These are phyloP conservation scores for Gryllus bimaculatus DNA, from an alignment of 1,140 invertebrate genomes.

Conservation along the genomic window DNA sequence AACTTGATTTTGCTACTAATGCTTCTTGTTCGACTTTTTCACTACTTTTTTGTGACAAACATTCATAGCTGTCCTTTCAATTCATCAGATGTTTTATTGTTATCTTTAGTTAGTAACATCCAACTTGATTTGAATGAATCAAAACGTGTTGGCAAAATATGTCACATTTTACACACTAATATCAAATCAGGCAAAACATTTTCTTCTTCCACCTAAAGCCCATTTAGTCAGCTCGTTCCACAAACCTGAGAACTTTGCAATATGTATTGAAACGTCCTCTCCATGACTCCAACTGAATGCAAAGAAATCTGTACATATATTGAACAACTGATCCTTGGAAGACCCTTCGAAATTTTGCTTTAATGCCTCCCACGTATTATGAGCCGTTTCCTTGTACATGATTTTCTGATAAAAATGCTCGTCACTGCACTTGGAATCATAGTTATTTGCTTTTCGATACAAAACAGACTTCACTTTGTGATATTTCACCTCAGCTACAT, in stretches of 20 bases:
- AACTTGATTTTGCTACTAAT: constrained; percentile 22
- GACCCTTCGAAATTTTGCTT: constrained; percentile 27
- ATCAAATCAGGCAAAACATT: constrained; percentile 25
- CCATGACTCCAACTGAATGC: constrained; percentile 27
- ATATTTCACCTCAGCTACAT: too few species aligned
- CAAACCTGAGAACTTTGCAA: constrained; percentile 29
- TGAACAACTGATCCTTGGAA: constrained; percentile 29
- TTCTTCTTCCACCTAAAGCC: constrained; percentile 24
- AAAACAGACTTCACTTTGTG: too few species aligned
- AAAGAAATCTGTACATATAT: constrained; percentile 30
- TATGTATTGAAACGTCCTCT: constrained; percentile 29
- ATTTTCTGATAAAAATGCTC: not conserved
- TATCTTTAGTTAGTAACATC: constrained; percentile 27
- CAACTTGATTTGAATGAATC: constrained; percentile 27
- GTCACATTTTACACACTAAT: constrained; percentile 27
- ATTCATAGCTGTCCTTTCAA: constrained; percentile 25
- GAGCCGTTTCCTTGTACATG: too few species aligned
- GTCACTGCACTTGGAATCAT: too few species aligned
- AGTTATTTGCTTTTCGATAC: too few species aligned
- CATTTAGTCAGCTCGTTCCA: constrained; percentile 30
- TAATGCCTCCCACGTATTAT: constrained; percentile 27
- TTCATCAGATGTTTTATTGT: constrained; percentile 27
- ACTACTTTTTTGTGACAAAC: constrained; percentile 26
- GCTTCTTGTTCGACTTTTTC: constrained; percentile 23
- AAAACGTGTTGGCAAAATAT: constrained; percentile 27